phyloP scores from a whole-genome alignment of 2,797 vertebrate species.

The Hylomyscus alleni region DNA sequence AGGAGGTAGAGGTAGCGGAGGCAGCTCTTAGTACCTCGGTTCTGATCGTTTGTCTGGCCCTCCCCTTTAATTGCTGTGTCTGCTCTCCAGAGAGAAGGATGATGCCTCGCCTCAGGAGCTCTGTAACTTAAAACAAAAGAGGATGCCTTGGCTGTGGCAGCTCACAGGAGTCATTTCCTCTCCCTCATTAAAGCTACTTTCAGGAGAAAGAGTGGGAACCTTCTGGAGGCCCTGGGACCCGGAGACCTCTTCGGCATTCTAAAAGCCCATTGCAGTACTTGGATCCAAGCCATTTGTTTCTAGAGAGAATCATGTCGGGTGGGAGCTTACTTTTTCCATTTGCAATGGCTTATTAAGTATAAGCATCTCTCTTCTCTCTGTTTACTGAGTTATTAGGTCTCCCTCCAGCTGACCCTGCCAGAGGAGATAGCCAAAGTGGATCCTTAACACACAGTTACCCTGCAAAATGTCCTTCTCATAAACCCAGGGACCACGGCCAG shows the following conservation, averaged over 20 bases:
- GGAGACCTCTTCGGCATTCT: constrained; percentile 50
- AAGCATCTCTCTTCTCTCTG: constrained; percentile 79
- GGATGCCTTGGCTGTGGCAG: neutral
- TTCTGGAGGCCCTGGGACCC: constrained; percentile 15
- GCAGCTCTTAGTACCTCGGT: neutral
- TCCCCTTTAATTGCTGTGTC: neutral
- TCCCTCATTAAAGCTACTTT: constrained; percentile 64
- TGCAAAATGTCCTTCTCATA: constrained; percentile 64
- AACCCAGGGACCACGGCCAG: constrained; percentile 52
- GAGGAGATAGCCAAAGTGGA: constrained; percentile 63
- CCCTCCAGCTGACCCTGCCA: constrained; percentile 76
- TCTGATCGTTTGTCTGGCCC: neutral
- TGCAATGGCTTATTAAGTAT: constrained; percentile 83
- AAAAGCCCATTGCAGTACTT: constrained; percentile 64
- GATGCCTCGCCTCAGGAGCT: constrained; percentile 23
- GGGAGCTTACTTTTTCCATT: constrained; percentile 75
- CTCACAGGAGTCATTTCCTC: constrained; percentile 7
- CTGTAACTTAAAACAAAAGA: constrained; percentile 67
- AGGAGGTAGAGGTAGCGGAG: neutral
- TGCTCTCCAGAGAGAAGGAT: constrained; percentile 56
- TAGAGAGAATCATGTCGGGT: constrained; percentile 66
- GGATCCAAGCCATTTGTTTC: constrained; percentile 80
- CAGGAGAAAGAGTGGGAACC: constrained; percentile 6
- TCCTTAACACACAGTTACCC: constrained; percentile 74
- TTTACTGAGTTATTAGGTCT: constrained; percentile 81